Percentiles rank a stretch among this genome's conserved stretches.
Conservation (phyloP, 1,140 invertebrate species). For the Heliconius congener region DNA sequence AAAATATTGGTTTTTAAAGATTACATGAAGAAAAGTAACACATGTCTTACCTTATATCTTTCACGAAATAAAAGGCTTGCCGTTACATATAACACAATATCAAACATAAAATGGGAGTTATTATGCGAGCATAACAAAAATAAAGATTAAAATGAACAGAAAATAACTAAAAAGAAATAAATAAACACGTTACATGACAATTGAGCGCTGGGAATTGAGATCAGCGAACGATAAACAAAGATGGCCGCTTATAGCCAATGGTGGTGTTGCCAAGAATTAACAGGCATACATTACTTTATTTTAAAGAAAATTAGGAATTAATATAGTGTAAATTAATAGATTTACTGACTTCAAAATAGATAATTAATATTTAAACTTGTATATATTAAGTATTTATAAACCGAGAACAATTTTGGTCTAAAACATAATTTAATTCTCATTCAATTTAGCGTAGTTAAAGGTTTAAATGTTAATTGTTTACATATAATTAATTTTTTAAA, state of each 20-base stretch:
- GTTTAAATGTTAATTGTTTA: too few species aligned
- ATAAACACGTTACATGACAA: conserved; percentile 26
- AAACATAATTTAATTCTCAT: too few species aligned
- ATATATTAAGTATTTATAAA: too few species aligned
- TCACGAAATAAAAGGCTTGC: not conserved
- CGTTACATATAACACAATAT: not conserved
- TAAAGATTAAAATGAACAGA: not conserved
- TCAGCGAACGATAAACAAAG: conserved; percentile 26
- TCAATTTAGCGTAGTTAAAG: too few species aligned
- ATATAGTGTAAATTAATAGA: too few species aligned
- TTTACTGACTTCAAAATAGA: too few species aligned
- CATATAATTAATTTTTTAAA: too few species aligned
- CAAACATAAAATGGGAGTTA: not conserved
- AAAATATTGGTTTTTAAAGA: conserved; percentile 21
- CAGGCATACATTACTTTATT: too few species aligned
- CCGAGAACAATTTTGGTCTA: too few species aligned
- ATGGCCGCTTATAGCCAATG: not conserved
- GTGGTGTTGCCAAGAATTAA: not conserved
- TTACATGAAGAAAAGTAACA: not conserved
- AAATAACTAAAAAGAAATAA: conserved; percentile 11
- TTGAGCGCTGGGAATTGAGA: not conserved
- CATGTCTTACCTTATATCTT: not conserved
- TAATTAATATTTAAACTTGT: too few species aligned
- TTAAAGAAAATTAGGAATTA: too few species aligned
- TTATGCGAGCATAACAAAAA: not conserved